Base-by-base conservation (phyloP, 2,797 vertebrate species). In the Spheniscus humboldti region DNA sequence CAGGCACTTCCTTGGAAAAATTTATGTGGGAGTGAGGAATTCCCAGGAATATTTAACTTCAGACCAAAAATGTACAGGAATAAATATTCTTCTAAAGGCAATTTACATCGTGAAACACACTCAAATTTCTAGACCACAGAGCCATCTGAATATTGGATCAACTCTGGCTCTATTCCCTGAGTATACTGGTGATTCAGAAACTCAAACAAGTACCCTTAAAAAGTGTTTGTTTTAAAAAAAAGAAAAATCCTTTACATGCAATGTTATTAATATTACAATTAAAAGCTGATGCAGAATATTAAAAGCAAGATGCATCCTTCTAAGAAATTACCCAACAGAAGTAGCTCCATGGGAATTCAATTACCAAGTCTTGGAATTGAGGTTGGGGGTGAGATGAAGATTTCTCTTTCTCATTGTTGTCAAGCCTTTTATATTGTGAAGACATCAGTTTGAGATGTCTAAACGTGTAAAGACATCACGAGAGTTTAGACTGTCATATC, bases 21-120 rank as follows among this genome's bases (percentile, higher is more conserved):
- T 2, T 6, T 91, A 55, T 24, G 41, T 25, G 18, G 24, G 50
- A 92, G 43, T 71, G 28, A 92, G 72, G 75, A 91, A 92, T 92
- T 94, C 78, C 48, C 56, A 71, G 64, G 85, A 94, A 95, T 90
- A 68, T 72, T 92, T 84, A 63, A 81, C 62, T 93, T 90, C 82
- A 78, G 14, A 88, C 6, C 25, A 80, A 86, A 90, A 83, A 56
- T 13, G 11, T n/a, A 75, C 15, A 41, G 53, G 18, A 90, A 84
- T 68, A 81, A 86, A 83, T 41, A 57, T 23, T 18, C 63, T 92
- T 80, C 73, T 77, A 66, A 86, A 62, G 52, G 33, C 18, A 91
- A 27, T 43, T 90, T 66, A 69, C 14, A 59, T 35, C 27, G 72
- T n/a, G 33, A 78, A 86, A 50, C 18, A 25, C 11, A 17, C 20